phyloP scores from a whole-genome alignment of 2,888 invertebrate species.

The Tubulanus polymorphus region DNA sequence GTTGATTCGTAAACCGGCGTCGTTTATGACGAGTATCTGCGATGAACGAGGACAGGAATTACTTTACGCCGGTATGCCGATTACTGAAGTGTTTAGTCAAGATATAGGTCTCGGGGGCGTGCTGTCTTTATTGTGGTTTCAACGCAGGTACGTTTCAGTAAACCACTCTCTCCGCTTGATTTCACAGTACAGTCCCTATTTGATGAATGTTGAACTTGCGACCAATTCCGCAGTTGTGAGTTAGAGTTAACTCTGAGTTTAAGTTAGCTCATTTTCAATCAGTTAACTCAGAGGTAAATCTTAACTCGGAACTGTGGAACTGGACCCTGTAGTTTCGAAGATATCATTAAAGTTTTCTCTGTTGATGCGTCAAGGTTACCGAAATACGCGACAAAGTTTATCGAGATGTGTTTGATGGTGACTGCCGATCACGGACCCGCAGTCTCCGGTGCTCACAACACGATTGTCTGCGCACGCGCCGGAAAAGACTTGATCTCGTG shows the following conservation, averaged over 20 bases:
- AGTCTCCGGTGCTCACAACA: conserved; percentile 97
- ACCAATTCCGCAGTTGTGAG: too few species aligned
- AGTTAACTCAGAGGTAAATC: too few species aligned
- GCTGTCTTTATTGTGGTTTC: conserved; percentile 96
- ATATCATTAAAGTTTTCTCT: too few species aligned
- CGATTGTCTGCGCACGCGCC: conserved; percentile 94
- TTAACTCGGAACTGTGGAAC: too few species aligned
- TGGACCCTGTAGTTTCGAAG: too few species aligned
- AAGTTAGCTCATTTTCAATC: too few species aligned
- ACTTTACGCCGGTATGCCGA: conserved; percentile 89
- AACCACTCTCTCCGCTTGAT: too few species aligned
- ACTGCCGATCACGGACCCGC: conserved; percentile 96
- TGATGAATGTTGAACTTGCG: conserved; percentile 2
- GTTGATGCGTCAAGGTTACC: conserved; percentile 87
- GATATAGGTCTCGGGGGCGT: conserved; percentile 97
- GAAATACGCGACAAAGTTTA: conserved; percentile 89
- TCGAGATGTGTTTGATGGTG: conserved; percentile 98
- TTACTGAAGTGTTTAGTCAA: conserved; percentile 77
- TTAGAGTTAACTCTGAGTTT: too few species aligned
- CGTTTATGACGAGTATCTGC: conserved; percentile 98
- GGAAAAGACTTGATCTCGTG: conserved; percentile 97
- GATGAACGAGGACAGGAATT: conserved; percentile 98
- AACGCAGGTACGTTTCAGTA: conserved; percentile 59
- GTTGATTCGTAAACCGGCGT: conserved; percentile 95
- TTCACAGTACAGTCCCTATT: conserved; percentile 5